Percentiles rank a stretch among this genome's conserved stretches.
These are phyloP conservation scores for Gadus macrocephalus DNA, from an alignment of 2,113 vertebrate species.

Conservation along the genomic window DNA sequence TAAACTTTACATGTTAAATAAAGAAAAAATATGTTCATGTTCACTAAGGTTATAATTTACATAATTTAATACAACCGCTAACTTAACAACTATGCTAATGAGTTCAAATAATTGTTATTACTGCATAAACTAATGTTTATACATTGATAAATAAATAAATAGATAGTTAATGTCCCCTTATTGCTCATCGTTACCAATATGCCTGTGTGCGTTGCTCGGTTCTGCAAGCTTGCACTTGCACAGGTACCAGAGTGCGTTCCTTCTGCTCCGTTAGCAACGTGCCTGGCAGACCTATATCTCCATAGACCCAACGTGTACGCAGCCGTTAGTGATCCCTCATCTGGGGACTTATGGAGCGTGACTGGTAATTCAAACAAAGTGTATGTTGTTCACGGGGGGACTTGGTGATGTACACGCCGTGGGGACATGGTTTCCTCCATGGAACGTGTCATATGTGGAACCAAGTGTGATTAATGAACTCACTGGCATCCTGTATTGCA, in stretches of 20 bases:
- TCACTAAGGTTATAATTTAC: not conserved
- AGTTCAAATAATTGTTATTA: not conserved
- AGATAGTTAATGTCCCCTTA: not conserved
- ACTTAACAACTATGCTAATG: not conserved
- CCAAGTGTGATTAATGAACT: constrained; percentile 42
- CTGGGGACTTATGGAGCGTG: not conserved
- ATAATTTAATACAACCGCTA: not conserved
- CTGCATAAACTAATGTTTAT: not conserved
- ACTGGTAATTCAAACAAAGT: constrained; percentile 2
- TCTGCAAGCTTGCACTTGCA: too few species aligned
- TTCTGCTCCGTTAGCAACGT: too few species aligned
- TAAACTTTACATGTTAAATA: not conserved
- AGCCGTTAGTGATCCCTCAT: not conserved
- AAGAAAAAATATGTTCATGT: not conserved
- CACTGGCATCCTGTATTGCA: constrained; percentile 17
- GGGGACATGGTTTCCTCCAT: constrained; percentile 44
- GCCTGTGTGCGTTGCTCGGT: too few species aligned
- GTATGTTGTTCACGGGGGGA: constrained; percentile 9
- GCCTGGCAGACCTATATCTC: too few species aligned
- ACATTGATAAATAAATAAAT: too few species aligned
- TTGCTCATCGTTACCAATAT: too few species aligned
- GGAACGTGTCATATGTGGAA: constrained; percentile 41
- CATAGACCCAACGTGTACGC: too few species aligned
- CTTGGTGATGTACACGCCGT: constrained; percentile 29
- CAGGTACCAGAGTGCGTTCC: too few species aligned